Evolutionary conservation across 2,888 invertebrate genomes (phyloP), one percentile per base, ranked within the genome.

Genomic region (Colletes collaris): DNA sequence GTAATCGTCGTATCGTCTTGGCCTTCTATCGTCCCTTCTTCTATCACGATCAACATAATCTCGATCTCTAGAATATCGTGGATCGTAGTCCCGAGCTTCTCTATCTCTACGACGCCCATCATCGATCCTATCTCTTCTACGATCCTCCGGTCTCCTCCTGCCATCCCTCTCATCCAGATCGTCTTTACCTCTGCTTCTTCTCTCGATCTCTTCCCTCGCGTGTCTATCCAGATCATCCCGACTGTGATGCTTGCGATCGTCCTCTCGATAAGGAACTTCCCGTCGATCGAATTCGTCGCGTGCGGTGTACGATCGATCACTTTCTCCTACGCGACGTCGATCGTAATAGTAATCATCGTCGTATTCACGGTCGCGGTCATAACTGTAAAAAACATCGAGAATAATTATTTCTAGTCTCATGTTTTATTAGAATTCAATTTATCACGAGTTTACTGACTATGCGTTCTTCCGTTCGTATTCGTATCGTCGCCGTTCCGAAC

Each of bases 331-430:
- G 11, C 92, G 90, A 35, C 92, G 91, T 68, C 92, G 92, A 67
- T 91, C 91, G 62, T 92, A 92, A 79, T 90, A 92, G 70, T 91
- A 93, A 73, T 92, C 92, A n/a, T 92, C 92, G 8, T 92, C 92
- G 71, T 90, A 93, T 27, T 92, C 92, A 3, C 91, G 91, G 40
- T 92, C 92, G 2, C 91, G 89, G 50, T 93, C 92, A 46, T 91
- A 92, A 60, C 91, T 90, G 44, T 60, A 87, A 85, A 0, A 4
- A 53, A 64, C 40, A 44, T 19, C 11, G 3, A 56, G 8, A 46
- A 46, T 46, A 8, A 46, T 46, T 46, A 46, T 46, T 46, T 46
- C 10, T 8, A 19, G 55, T 44, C 2, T 35, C 19, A 4, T 37
- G 19, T n/a, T 6, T 40, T 44, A 27, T 60, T 35, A 19, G 5